Conservation (phyloP, 2,113 vertebrate species). For the Cheirogaleus medius region DNA sequence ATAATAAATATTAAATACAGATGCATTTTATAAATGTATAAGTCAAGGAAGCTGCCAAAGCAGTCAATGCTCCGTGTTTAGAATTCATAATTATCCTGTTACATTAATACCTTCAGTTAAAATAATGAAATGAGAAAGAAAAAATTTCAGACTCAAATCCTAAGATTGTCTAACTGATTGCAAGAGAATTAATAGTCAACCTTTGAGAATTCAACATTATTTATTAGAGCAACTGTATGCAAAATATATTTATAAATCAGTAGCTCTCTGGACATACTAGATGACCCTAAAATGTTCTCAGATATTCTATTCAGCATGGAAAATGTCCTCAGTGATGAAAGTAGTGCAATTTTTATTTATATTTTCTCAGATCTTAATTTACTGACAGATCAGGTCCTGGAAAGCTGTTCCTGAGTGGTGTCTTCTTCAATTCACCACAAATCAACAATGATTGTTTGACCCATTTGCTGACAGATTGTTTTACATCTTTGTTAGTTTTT, state of each 20-base stretch:
- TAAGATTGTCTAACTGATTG: background rate
- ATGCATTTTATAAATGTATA: background rate
- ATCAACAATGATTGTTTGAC: background rate
- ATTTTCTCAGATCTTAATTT: background rate
- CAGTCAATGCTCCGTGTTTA: too few relatives aligned
- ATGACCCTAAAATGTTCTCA: background rate
- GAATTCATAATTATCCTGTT: too few relatives aligned
- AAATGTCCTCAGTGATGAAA: background rate
- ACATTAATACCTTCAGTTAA: background rate
- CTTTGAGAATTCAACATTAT: background rate
- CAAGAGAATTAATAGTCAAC: background rate
- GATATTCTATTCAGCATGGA: background rate
- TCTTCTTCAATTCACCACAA: background rate
- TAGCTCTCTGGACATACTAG: background rate
- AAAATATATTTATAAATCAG: background rate
- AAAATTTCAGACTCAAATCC: background rate
- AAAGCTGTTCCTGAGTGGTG: background rate
- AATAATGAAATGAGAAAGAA: background rate
- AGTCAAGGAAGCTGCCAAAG: too few relatives aligned
- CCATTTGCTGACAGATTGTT: background rate
- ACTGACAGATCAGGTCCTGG: background rate
- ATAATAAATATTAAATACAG: too few relatives aligned
- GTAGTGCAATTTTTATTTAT: background rate
- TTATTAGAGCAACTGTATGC: too few relatives aligned
- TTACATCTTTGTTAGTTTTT: background rate